Percentiles rank a stretch among this genome's conserved stretches.
phyloP scores from a whole-genome alignment of 1,140 invertebrate genomes.

The Helicoverpa zea region DNA sequence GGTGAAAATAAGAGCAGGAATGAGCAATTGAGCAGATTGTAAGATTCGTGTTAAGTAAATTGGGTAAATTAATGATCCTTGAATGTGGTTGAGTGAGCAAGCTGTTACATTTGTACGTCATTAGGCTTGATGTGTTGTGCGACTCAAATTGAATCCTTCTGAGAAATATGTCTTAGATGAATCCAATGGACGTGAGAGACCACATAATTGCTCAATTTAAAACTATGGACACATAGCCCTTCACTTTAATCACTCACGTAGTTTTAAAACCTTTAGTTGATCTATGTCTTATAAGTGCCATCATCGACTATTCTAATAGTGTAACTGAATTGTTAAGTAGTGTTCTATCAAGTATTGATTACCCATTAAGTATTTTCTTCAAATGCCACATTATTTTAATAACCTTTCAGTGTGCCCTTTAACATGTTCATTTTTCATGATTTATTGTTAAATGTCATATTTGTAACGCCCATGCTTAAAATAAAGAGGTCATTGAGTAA shows the following conservation, averaged over 20 bases:
- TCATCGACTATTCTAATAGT: neutral
- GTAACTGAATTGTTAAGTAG: neutral
- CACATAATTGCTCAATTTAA: neutral
- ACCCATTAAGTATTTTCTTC: neutral
- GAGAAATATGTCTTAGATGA: neutral
- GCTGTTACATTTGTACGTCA: conserved; percentile 33
- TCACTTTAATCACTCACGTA: too few relatives aligned
- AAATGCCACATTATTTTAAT: neutral
- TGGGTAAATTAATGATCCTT: conserved; percentile 30
- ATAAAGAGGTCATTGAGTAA: too few relatives aligned
- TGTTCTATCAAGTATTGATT: neutral
- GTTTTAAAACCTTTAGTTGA: too few relatives aligned
- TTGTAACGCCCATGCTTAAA: too few relatives aligned
- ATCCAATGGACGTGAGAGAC: neutral
- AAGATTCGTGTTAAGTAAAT: conserved; percentile 16
- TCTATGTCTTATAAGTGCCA: neutral
- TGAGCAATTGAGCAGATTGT: conserved; percentile 10
- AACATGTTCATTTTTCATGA: neutral
- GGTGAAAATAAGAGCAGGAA: neutral
- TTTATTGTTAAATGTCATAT: too few relatives aligned
- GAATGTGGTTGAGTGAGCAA: conserved; percentile 29
- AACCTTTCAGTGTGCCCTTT: neutral
- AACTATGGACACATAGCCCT: neutral
- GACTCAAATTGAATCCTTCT: too few relatives aligned
- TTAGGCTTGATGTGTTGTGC: conserved; percentile 4